These are phyloP conservation scores for Gymnothorax reevesii DNA, from an alignment of 2,797 vertebrate genomes.

Conservation along the genomic window DNA sequence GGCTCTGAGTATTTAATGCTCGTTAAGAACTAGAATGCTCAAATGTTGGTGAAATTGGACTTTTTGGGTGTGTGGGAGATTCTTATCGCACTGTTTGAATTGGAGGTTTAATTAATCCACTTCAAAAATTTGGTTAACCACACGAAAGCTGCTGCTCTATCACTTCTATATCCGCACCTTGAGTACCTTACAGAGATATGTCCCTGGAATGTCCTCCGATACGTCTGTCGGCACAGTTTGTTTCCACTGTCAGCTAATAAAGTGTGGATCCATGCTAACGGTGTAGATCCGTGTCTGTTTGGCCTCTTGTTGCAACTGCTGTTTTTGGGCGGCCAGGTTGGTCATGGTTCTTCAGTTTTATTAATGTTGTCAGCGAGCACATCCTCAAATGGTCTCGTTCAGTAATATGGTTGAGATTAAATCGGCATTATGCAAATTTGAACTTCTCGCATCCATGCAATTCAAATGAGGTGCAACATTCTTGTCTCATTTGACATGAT, in stretches of 20 bases:
- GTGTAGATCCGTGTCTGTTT: not conserved
- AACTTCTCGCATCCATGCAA: conserved; percentile 39
- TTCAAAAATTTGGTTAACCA: not conserved
- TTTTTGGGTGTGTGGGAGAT: not conserved
- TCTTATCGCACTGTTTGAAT: too few species aligned
- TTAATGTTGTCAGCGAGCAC: conserved; percentile 40
- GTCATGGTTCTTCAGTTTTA: conserved; percentile 39
- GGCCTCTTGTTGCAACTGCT: conserved; percentile 27
- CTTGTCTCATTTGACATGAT: conserved; percentile 43
- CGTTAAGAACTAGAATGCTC: too few species aligned
- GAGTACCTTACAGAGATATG: not conserved
- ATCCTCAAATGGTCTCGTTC: not conserved
- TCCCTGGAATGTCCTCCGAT: not conserved
- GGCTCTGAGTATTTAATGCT: too few species aligned
- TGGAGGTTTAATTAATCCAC: not conserved
- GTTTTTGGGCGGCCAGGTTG: conserved; percentile 41
- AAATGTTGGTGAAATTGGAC: too few species aligned
- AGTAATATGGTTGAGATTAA: conserved; percentile 5
- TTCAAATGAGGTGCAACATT: conserved; percentile 38
- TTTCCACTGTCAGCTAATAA: not conserved
- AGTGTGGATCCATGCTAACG: too few species aligned
- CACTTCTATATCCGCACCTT: not conserved
- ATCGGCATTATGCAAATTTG: conserved; percentile 44
- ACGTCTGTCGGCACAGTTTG: not conserved
- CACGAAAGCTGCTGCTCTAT: not conserved